Evolutionary conservation across 2,888 invertebrate species (phyloP).

Genomic region (Scaptodrosophila latifasciaeformis): DNA sequence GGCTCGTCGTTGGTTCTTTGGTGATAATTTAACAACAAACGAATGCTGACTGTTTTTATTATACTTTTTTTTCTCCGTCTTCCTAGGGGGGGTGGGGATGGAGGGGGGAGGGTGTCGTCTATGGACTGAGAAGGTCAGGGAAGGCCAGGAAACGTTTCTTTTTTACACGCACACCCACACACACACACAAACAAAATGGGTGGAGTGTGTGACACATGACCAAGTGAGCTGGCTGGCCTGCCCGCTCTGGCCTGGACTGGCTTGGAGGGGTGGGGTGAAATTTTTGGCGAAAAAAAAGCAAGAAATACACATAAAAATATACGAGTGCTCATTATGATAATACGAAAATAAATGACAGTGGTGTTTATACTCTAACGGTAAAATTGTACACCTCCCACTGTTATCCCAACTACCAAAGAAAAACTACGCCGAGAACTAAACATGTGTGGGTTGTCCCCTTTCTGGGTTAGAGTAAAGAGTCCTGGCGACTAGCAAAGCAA

Average conservation of each 20-base stretch:
- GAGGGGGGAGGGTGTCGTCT: too few relatives aligned
- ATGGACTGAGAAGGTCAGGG: too few relatives aligned
- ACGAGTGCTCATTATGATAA: constrained; percentile 71
- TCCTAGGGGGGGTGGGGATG: constrained; percentile 10
- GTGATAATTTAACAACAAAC: constrained; percentile 67
- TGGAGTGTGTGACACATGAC: constrained; percentile 34
- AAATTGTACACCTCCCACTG: too few relatives aligned
- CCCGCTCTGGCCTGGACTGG: constrained; percentile 12
- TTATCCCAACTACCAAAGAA: too few relatives aligned
- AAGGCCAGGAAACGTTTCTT: constrained; percentile 18
- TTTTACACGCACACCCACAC: constrained; percentile 32
- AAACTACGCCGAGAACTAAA: too few relatives aligned
- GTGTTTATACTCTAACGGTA: constrained; percentile 46
- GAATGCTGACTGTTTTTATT: constrained; percentile 54
- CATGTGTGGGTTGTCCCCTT: too few relatives aligned
- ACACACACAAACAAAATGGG: constrained; percentile 9
- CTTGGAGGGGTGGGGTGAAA: constrained; percentile 5
- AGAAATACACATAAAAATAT: constrained; percentile 69
- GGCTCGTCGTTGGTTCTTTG: background rate
- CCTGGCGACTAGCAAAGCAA: too few relatives aligned
- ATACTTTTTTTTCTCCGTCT: constrained; percentile 39
- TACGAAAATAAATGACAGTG: constrained; percentile 71
- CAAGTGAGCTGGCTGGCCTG: constrained; percentile 15
- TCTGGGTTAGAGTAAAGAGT: too few relatives aligned
- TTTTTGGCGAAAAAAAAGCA: constrained; percentile 51